Evolutionary conservation across 2,797 vertebrate species (phyloP).

Genomic region (Martes flavigula): DNA sequence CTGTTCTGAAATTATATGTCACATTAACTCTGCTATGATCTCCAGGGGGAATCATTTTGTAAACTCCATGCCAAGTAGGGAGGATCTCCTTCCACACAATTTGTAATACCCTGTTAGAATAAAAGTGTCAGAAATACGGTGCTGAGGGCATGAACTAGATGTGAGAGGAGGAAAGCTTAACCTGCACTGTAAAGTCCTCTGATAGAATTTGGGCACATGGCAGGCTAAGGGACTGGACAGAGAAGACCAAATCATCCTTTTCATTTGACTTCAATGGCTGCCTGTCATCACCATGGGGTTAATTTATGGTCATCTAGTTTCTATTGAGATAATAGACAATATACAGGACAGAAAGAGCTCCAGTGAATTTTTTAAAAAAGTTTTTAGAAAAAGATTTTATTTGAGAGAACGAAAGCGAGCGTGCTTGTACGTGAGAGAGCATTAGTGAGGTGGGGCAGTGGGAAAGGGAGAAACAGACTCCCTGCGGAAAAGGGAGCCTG

Average conservation of each 20-base stretch:
- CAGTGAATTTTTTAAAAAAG: background rate
- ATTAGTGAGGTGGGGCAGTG: background rate
- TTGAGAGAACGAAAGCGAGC: background rate
- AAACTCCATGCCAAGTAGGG: slow-evolving; percentile 12
- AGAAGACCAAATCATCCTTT: background rate
- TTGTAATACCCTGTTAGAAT: background rate
- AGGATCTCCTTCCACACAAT: background rate
- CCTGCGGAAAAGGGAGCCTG: background rate
- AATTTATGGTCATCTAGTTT: background rate
- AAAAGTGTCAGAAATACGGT: background rate
- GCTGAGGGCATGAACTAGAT: background rate
- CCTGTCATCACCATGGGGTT: background rate
- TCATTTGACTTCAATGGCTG: background rate
- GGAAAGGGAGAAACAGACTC: background rate
- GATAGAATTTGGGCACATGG: background rate
- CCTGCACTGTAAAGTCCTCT: background rate
- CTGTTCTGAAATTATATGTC: slow-evolving; percentile 7
- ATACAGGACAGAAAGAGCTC: background rate
- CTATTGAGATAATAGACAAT: background rate
- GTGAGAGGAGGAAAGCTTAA: background rate
- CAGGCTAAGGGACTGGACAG: background rate
- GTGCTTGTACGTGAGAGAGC: background rate
- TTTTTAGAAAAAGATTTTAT: background rate
- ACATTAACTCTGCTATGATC: slow-evolving; percentile 42
- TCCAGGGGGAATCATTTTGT: slow-evolving; percentile 12